Evolutionary conservation across 2,113 vertebrate species (phyloP).

Genomic region (Siphamia tubifer): DNA sequence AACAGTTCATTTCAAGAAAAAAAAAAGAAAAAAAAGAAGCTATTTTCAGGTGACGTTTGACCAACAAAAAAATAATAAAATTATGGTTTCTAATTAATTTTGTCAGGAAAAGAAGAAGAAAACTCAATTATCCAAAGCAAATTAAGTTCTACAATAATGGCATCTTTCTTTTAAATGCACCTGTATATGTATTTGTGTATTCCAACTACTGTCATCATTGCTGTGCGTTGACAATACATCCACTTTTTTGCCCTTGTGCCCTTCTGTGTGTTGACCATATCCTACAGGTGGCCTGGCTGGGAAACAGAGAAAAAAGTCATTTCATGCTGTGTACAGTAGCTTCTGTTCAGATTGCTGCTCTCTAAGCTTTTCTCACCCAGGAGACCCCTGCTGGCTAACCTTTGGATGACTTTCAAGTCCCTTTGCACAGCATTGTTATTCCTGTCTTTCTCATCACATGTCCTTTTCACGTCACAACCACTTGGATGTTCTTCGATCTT

Average conservation of each 20-base stretch:
- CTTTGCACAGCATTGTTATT: conserved; percentile 35
- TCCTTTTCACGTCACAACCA: conserved; percentile 33
- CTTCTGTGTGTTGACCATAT: not conserved
- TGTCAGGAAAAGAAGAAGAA: no score
- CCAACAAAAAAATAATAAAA: no score
- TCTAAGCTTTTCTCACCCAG: conserved; percentile 6
- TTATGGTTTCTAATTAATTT: no score
- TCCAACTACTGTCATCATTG: no score
- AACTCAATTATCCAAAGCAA: no score
- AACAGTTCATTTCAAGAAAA: no score
- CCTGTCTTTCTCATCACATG: conserved; percentile 28
- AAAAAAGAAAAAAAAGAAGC: no score
- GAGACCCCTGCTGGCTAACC: conserved; percentile 43
- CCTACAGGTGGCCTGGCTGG: not conserved
- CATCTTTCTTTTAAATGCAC: no score
- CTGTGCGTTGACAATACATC: no score
- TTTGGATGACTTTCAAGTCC: conserved; percentile 62
- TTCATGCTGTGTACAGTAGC: not conserved
- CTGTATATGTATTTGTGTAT: no score
- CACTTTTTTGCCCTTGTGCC: not conserved
- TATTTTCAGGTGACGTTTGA: no score
- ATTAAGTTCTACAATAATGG: no score
- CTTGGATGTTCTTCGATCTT: conserved; percentile 11
- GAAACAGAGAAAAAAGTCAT: not conserved
- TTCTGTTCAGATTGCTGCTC: not conserved